phyloP scores from a whole-genome alignment of 2,113 vertebrate species.

The Plecotus auritus region DNA sequence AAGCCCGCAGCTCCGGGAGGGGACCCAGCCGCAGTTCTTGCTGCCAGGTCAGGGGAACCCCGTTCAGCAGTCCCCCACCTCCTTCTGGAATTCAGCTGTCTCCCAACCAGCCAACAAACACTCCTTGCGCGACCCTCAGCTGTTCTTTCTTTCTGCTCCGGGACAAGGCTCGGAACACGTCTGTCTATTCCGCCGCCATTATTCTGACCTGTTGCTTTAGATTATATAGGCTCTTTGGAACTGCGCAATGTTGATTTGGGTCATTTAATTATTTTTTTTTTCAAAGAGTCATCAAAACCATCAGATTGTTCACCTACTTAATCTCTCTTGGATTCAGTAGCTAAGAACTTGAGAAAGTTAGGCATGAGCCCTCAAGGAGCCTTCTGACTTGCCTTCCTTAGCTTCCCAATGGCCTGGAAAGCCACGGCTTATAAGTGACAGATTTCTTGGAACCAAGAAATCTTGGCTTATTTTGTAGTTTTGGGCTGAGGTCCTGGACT shows the following conservation, averaged over 20 bases:
- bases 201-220: background rate
- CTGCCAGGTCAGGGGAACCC: no score
- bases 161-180: no score
- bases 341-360: background rate
- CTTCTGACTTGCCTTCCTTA: background rate
- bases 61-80: no score
- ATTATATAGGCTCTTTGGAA: background rate
- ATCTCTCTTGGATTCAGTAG: background rate
- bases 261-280: background rate
- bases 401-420: background rate
- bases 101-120: no score
- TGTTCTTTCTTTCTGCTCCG: no score
- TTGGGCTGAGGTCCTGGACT: background rate
- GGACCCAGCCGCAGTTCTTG: no score
- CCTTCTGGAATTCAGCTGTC: no score
- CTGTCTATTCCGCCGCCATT: no score
- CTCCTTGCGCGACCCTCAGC: no score
- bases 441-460: background rate
- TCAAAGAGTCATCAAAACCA: background rate
- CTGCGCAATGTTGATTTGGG: background rate
- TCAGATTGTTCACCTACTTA: background rate
- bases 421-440: background rate
- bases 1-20: no score
- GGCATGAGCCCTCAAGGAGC: accelerated
- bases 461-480: background rate